phyloP scores from a whole-genome alignment of 92 coral and sea anemone genomes.

The Metridium senile region DNA sequence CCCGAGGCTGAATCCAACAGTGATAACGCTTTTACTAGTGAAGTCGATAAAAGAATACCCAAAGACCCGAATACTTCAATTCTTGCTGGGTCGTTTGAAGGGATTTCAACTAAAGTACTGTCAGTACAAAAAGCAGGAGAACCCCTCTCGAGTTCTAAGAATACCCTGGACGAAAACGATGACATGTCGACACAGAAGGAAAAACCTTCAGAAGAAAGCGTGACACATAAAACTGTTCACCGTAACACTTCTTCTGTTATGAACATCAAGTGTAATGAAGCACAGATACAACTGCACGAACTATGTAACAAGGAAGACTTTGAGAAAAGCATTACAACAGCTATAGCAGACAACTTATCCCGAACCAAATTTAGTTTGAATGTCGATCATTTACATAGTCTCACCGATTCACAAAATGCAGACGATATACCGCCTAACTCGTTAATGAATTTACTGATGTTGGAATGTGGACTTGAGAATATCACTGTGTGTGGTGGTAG shows the following conservation, averaged over 20 bases:
- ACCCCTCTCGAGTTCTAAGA: background rate
- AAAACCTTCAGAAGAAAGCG: constrained; percentile 11
- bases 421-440: constrained; percentile 49
- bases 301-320: constrained; percentile 88
- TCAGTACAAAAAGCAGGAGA: constrained; percentile 48
- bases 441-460: constrained; percentile 74
- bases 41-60: constrained; percentile 28
- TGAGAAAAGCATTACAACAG: constrained; percentile 90
- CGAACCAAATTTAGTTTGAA: constrained; percentile 78
- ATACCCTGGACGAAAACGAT: constrained; percentile 12
- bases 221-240: constrained; percentile 42
- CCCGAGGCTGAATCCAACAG: constrained; percentile 37
- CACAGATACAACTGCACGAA: constrained; percentile 86
- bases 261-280: constrained; percentile 65
- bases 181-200: background rate
- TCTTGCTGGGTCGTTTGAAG: constrained; percentile 68
- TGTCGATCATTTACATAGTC: constrained; percentile 59
- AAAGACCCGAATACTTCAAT: constrained; percentile 63
- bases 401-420: constrained; percentile 53
- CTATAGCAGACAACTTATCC: constrained; percentile 82
- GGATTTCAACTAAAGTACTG: constrained; percentile 66
- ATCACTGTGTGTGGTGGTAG: constrained; percentile 78
- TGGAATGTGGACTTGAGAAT: constrained; percentile 93
- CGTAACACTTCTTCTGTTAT: constrained; percentile 77
- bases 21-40: constrained; percentile 20